Conservation (phyloP, 1,140 invertebrate genomes). For the Cherax destructor region DNA sequence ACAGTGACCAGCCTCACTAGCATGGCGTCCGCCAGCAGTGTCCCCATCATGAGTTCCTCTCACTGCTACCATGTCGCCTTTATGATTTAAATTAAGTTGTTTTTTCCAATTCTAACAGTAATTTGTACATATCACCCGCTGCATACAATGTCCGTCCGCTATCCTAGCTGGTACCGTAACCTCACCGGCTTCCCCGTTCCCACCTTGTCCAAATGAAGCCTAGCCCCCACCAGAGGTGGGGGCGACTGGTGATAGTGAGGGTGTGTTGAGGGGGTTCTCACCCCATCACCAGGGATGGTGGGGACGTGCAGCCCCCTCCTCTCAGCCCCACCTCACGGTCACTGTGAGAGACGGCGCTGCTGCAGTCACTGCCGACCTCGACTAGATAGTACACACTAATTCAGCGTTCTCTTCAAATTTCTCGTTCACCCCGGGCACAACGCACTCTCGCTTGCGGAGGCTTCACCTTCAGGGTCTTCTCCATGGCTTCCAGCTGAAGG, state of each 20-base stretch:
- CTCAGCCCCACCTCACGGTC: neutral
- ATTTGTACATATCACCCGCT: neutral
- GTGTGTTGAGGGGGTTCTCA: neutral
- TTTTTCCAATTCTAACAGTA: neutral
- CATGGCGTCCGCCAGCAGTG: neutral
- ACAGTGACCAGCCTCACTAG: neutral
- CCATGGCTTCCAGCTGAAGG: neutral
- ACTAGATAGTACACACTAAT: neutral
- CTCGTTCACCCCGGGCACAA: neutral
- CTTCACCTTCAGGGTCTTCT: conserved; percentile 10
- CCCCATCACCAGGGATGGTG: neutral
- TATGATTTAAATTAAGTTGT: too few species aligned
- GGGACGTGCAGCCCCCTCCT: neutral
- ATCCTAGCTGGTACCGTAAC: too few species aligned
- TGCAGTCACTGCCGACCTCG: neutral
- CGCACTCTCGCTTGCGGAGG: neutral
- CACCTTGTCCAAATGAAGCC: too few species aligned
- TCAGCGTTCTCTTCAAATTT: conserved; percentile 9
- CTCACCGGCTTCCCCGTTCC: too few species aligned
- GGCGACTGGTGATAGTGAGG: neutral
- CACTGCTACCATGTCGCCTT: neutral
- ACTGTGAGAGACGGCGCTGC: neutral
- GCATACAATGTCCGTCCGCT: too few species aligned
- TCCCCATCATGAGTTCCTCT: neutral
- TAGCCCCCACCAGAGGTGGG: neutral